A percentile compares a stretch with the other conserved stretches of the same genome.
phyloP scores from a whole-genome alignment of 2,888 invertebrate genomes.

The Lepetodrilus schrolli region DNA sequence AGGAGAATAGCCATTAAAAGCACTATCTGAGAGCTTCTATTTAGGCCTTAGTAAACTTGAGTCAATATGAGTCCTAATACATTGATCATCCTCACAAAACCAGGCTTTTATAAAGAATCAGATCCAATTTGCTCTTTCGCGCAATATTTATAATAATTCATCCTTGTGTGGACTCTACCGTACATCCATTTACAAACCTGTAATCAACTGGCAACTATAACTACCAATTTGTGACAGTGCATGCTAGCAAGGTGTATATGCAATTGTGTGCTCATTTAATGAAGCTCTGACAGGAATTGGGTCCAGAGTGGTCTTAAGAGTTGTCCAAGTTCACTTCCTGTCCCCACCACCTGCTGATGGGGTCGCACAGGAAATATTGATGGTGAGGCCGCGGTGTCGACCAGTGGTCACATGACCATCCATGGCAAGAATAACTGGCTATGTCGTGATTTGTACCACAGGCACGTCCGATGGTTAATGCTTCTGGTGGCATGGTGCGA shows the following conservation, averaged over 20 bases:
- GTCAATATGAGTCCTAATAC: background rate
- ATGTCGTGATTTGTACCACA: background rate
- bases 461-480: background rate
- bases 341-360: background rate
- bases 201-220: conserved; percentile 11
- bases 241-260: conserved; percentile 1
- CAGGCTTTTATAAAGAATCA: conserved; percentile 25
- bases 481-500: background rate
- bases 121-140: background rate
- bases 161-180: background rate
- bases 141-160: conserved; percentile 7
- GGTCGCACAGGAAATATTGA: conserved; percentile 6
- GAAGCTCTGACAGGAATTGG: background rate
- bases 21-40: conserved; percentile 8
- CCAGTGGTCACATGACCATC: background rate
- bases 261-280: conserved; percentile 7
- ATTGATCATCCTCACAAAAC: conserved; percentile 6
- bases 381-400: background rate
- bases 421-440: background rate
- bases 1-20: conserved; percentile 9
- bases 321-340: conserved; percentile 15
- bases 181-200: conserved; percentile 7
- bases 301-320: conserved; percentile 11
- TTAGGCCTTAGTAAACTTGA: background rate
- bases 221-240: background rate